Conservation (phyloP, 2,888 invertebrate genomes). For the Liopterus haemorrhoidalis region DNA sequence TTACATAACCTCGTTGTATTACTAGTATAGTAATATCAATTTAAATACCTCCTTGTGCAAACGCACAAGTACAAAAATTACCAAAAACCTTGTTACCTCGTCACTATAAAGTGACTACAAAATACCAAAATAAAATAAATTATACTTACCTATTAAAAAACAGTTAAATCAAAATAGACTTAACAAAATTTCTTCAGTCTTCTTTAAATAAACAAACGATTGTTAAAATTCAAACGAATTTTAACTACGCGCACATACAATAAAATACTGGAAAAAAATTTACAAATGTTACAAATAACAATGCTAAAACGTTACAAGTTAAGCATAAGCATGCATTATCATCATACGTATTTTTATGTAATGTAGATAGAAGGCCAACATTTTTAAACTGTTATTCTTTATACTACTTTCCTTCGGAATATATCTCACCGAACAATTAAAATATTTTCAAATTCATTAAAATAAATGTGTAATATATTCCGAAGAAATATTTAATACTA, state of each 20-base stretch:
- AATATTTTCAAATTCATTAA: not conserved
- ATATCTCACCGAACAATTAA: not conserved
- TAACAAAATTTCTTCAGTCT: slow-evolving; percentile 6
- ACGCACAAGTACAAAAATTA: too few species aligned
- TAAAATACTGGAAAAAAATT: slow-evolving; percentile 5
- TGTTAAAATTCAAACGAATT: not conserved
- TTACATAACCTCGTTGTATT: too few species aligned
- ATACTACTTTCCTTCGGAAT: slow-evolving; percentile 13
- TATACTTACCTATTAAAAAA: slow-evolving; percentile 8
- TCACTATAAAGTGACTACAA: slow-evolving; percentile 11
- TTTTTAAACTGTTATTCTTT: slow-evolving; percentile 29
- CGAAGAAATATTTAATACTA: too few species aligned
- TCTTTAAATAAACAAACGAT: not conserved
- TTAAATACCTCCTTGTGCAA: too few species aligned
- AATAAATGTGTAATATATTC: too few species aligned
- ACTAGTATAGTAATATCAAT: too few species aligned
- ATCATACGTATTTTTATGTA: slow-evolving; percentile 22
- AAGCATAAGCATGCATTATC: slow-evolving; percentile 23
- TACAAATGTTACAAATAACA: slow-evolving; percentile 11
- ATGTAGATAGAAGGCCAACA: slow-evolving; percentile 47
- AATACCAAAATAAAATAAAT: slow-evolving; percentile 13
- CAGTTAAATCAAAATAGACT: not conserved
- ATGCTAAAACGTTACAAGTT: slow-evolving; percentile 23
- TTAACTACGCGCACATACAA: slow-evolving; percentile 1
- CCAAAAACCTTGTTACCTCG: too few species aligned